Base-by-base conservation (phyloP, 2,113 vertebrate genomes). In the Peromyscus maniculatus region DNA sequence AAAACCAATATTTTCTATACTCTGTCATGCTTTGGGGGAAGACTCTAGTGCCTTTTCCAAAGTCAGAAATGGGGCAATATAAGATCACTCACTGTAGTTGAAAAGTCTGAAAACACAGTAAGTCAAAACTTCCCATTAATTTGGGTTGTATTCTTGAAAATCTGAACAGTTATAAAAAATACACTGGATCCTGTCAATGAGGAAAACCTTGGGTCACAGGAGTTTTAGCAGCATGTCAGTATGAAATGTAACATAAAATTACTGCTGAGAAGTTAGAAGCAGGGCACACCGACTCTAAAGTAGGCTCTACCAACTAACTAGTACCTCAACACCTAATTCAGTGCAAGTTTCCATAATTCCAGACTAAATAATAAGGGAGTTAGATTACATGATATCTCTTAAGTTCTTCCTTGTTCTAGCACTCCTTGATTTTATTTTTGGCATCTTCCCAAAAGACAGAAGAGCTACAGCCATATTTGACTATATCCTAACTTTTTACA, bases 101-200 rank as follows among this genome's bases (percentile, higher is more conserved):
- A 89, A 10, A 24, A 84, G 88, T 31, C 59, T 87, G 57, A 84
- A 91, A 97, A 83, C 33, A 57, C 36, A 83, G 19, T 75, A 21
- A 89, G 91, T n/a, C 67, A 78, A 92, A 96, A 87, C 33, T 72
- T 96, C 46, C 92, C 71, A 88, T 92, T 92, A 78, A 95, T 84
- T 87, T 93, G 46, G 13, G 43, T 28, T 88, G 46, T 79, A 80
- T 82, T 92, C 52, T 79, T 91, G 24, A 96, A 84, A 77, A 84
- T 77, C 21, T 79, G 9, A 64, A 17, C n/a, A 13, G 90, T 89
- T 84, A 46, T 52, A 95, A 95, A 69, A 69, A 87, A 77, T 6
- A 80, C 10, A 74, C 6, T 82, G 46, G 21, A 95, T 92, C 83
- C 93, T 84, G 46, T 26, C 46, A 95, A 91, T 4, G 59, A 8